Base-by-base conservation (phyloP, 2,888 invertebrate genomes). In the Cordilura impudica region DNA sequence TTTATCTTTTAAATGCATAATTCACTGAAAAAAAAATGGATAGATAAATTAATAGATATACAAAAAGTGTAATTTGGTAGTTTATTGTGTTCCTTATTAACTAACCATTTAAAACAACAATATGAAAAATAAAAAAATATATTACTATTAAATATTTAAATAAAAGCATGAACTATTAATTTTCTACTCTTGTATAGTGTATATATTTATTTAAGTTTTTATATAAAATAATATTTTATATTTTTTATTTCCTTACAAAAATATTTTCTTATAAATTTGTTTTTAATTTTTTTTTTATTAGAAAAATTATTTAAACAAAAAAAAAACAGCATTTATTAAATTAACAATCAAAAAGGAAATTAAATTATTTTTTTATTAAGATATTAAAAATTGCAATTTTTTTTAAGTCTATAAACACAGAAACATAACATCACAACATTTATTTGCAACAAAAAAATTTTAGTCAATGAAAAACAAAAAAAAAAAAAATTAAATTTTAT, bases 11-110 rank as follows among this genome's bases (percentile, higher is more conserved):
- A 23, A 47, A 66, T 66, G 47, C 56, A 39, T 39, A 4, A n/a
- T 26, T 39, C n/a, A 43, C 23, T 23, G 19, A 51, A 18, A 53
- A 45, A 71, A 23, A 63, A 43, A 63, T 54, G 53, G 26, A 21
- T 65, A 39, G 29, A 74, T 61, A 74, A n/a, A 56, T 61, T 19
- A 35, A 65, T 60, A 60, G 18, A 63, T 70, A 66, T 29, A 74
- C 14, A 74, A 39, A 73, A 74, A 67, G 66, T 75, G 75, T 71
- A 75, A 67, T 75, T 71, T 75, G 58, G 61, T 79, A 79, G 79
- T 79, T 79, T 71, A 74, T 79, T 79, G 71, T 79, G 79, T 79
- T 79, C 75, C 75, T 79, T 75, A 70, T 58, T 70, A 74, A 71
- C 54, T 61, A 71, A 54, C n/a, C 61, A 31, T 51, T 31, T 71